Conservation (phyloP, 2,113 vertebrate genomes). For the Actenoides lindsayi region DNA sequence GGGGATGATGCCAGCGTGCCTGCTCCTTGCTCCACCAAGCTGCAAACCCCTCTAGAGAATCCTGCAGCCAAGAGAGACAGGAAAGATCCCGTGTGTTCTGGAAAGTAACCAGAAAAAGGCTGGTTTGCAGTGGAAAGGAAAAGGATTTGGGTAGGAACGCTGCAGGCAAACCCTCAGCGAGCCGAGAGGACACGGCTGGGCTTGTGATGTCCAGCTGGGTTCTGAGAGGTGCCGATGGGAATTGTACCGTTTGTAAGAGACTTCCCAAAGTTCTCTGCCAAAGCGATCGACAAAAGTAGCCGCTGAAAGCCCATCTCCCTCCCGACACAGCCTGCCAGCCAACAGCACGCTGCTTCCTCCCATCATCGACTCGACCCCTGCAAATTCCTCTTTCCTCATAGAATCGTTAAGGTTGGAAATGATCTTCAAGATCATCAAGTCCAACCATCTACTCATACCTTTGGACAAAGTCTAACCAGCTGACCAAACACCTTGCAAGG, state of each 20-base stretch:
- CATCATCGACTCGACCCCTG: neutral
- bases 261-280: neutral
- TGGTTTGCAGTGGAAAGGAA: neutral
- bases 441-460: neutral
- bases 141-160: neutral
- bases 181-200: neutral
- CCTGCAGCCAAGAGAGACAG: neutral
- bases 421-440: neutral
- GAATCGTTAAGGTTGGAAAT: too few relatives aligned
- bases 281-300: neutral
- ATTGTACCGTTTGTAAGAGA: fast-evolving
- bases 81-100: neutral
- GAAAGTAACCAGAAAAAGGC: too few relatives aligned
- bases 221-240: neutral
- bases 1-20: fast-evolving
- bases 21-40: fast-evolving
- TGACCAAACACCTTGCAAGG: neutral
- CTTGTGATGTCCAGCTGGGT: fast-evolving
- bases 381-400: neutral
- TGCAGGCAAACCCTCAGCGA: neutral
- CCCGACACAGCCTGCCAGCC: neutral
- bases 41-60: neutral
- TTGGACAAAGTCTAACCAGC: neutral
- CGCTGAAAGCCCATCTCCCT: neutral
- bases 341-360: neutral